These are phyloP conservation scores for Diarsia rubi DNA, from an alignment of 2,888 invertebrate species.

Conservation along the genomic window DNA sequence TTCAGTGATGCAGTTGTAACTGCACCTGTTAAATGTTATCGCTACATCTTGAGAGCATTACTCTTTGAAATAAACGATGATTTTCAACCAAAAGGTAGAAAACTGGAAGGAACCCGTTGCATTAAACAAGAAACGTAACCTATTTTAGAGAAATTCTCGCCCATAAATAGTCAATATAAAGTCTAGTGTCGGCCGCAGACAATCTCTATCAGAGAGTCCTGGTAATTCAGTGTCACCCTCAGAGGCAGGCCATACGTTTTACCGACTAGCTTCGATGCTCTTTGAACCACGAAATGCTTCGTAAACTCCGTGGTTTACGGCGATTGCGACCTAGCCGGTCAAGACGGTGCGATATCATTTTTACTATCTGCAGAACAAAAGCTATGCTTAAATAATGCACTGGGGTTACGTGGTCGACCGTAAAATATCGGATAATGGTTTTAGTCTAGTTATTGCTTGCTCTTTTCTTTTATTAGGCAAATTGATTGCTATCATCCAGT, in stretches of 20 bases:
- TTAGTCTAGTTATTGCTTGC: constrained; percentile 15
- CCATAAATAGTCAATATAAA: constrained; percentile 74
- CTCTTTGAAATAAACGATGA: constrained; percentile 10
- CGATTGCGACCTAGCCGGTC: constrained; percentile 72
- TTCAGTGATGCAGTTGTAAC: constrained; percentile 23
- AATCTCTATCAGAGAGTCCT: constrained; percentile 71
- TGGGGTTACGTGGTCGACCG: constrained; percentile 8
- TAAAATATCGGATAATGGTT: constrained; percentile 26
- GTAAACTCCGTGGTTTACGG: constrained; percentile 77
- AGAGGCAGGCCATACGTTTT: constrained; percentile 77
- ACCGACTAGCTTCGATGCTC: constrained; percentile 77
- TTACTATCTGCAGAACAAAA: constrained; percentile 65
- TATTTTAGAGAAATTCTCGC: constrained; percentile 62
- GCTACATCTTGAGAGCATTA: constrained; percentile 10
- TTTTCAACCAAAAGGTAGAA: constrained; percentile 15
- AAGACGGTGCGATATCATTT: constrained; percentile 72
- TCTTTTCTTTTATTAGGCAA: constrained; percentile 18
- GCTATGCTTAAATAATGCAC: constrained; percentile 44
- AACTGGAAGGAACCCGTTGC: constrained; percentile 26
- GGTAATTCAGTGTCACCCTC: constrained; percentile 81
- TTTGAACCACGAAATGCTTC: constrained; percentile 69
- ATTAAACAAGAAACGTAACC: constrained; percentile 49
- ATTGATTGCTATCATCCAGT: constrained; percentile 10
- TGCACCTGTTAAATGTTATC: constrained; percentile 17
- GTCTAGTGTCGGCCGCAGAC: constrained; percentile 73